Evolutionary conservation across 1,140 invertebrate species (phyloP).

Genomic region (Conus betulinus): DNA sequence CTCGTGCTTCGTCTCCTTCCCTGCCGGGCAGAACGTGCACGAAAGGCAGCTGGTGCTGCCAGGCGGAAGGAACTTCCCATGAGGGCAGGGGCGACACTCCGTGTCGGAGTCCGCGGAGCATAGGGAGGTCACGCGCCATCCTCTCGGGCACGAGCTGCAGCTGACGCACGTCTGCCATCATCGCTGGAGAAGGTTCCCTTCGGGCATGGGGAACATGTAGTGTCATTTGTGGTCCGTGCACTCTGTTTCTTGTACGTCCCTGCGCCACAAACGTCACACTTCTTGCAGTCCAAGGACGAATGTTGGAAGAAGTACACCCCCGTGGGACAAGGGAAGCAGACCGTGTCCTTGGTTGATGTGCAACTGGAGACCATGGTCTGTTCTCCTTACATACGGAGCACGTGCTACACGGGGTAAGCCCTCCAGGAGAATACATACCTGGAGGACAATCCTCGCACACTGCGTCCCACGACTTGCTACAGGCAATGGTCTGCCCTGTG

Average conservation of each 20-base stretch:
- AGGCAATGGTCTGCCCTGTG: neutral
- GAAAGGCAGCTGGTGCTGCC: neutral
- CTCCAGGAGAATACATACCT: constrained; percentile 9
- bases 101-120: constrained; percentile 5
- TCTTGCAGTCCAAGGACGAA: neutral
- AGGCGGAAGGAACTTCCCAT: neutral
- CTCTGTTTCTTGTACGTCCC: neutral
- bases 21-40: constrained; percentile 27
- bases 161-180: constrained; percentile 3
- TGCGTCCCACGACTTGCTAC: neutral
- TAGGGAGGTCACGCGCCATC: neutral
- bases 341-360: neutral
- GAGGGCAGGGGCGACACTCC: neutral
- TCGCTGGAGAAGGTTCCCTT: constrained; percentile 4
- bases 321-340: neutral
- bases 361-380: neutral
- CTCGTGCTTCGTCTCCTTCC: neutral
- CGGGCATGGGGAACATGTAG: constrained; percentile 16
- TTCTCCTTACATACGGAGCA: constrained; percentile 16
- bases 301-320: constrained; percentile 31
- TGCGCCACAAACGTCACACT: neutral
- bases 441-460: constrained; percentile 5
- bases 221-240: constrained; percentile 4
- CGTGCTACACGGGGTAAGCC: neutral
- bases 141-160: constrained; percentile 13